Conservation (phyloP, 2,888 invertebrate species). For the Himalopsyche japonica region DNA sequence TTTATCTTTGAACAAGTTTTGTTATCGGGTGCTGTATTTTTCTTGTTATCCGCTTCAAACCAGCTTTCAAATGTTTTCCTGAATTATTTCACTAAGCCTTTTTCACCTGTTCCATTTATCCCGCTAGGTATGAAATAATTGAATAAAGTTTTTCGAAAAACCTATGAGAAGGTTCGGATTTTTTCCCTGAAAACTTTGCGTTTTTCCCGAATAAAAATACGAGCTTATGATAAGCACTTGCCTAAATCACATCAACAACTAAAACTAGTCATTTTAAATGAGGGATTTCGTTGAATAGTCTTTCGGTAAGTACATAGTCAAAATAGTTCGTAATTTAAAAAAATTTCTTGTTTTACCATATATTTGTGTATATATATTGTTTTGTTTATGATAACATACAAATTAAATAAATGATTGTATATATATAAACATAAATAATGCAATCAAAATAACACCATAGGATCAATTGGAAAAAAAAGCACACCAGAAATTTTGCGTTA, state of each 20-base stretch:
- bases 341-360: too few species aligned
- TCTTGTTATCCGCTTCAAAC: not conserved
- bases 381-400: too few species aligned
- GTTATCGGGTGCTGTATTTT: not conserved
- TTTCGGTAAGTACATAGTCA: too few species aligned
- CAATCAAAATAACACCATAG: too few species aligned
- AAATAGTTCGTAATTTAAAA: too few species aligned
- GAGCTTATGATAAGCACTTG: not conserved
- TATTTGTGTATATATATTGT: too few species aligned
- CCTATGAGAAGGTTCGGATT: not conserved
- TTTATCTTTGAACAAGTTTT: not conserved
- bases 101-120: not conserved
- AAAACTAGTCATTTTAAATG: too few species aligned
- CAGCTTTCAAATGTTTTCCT: not conserved
- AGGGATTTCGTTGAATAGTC: too few species aligned
- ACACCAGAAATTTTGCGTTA: too few species aligned
- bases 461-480: too few species aligned
- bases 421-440: too few species aligned
- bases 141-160: not conserved
- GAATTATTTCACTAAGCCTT: not conserved
- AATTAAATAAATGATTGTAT: too few species aligned
- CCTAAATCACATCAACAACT: not conserved
- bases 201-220: not conserved
- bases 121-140: not conserved
- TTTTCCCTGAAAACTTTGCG: not conserved